phyloP scores from a whole-genome alignment of 2,113 vertebrate species.

The Hydrolagus affinis region DNA sequence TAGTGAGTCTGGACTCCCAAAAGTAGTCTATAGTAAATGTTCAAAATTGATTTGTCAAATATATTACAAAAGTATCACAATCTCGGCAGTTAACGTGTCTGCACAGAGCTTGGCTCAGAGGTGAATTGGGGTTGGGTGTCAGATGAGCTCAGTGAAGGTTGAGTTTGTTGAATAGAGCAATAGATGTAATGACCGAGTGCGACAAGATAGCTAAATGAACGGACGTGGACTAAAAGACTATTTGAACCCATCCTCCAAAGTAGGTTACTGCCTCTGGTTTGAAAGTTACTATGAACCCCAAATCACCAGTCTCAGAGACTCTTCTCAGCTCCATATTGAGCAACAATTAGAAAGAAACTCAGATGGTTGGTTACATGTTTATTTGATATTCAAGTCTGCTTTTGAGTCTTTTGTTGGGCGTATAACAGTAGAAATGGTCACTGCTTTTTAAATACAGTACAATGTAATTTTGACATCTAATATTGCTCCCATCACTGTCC shows the following conservation, averaged over 20 bases:
- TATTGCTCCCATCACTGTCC: constrained; percentile 1
- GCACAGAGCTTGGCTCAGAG: no score
- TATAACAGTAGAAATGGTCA: constrained; percentile 9
- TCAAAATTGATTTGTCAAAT: no score
- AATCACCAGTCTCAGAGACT: constrained; percentile 14
- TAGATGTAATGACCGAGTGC: no score
- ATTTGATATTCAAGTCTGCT: background rate
- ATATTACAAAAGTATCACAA: no score
- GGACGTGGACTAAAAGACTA: background rate
- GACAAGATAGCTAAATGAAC: no score
- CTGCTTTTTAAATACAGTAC: constrained; percentile 19
- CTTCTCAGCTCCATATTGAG: constrained; percentile 14
- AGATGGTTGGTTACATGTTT: background rate
- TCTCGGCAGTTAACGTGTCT: no score
- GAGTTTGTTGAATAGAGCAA: no score
- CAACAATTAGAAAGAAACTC: background rate
- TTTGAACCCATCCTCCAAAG: background rate
- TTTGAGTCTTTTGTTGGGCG: background rate
- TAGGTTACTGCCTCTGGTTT: background rate
- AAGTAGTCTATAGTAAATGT: no score
- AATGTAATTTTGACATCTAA: constrained; percentile 18
- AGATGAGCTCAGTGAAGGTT: no score
- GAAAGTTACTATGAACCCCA: constrained; percentile 13
- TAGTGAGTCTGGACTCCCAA: no score
- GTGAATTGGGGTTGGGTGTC: no score